Evolutionary conservation across 2,888 invertebrate genomes (phyloP).

Genomic region (Lithosia quadra): DNA sequence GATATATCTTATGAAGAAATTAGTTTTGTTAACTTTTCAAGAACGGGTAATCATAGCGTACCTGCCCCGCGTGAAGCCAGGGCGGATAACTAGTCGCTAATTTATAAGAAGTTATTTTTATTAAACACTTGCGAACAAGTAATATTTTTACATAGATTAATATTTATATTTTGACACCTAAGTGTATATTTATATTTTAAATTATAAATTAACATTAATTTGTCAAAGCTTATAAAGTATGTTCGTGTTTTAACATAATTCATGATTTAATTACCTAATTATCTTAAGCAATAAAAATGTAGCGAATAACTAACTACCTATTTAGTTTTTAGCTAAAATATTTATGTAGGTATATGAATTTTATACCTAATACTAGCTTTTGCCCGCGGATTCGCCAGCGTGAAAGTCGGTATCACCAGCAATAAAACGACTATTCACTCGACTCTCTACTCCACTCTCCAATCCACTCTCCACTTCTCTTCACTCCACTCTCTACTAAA

Average conservation of each 20-base stretch:
- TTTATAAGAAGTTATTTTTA: not conserved
- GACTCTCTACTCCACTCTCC: too few relatives aligned
- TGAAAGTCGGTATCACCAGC: too few relatives aligned
- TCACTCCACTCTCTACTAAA: too few relatives aligned
- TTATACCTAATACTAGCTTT: not conserved
- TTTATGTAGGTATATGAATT: not conserved
- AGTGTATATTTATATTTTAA: conserved; percentile 6
- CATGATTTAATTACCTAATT: not conserved
- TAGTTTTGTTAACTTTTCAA: too few relatives aligned
- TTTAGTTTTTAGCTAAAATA: not conserved
- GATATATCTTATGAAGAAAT: too few relatives aligned
- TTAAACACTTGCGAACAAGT: not conserved
- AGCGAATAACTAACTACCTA: not conserved
- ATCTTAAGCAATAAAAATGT: not conserved
- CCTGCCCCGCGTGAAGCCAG: not conserved
- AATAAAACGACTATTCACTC: too few relatives aligned
- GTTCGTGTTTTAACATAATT: conserved; percentile 5
- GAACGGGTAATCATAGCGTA: not conserved
- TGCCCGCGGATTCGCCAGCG: too few relatives aligned
- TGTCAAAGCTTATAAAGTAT: conserved; percentile 8
- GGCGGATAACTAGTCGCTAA: not conserved
- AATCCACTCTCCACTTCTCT: too few relatives aligned
- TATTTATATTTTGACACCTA: not conserved
- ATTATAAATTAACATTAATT: conserved; percentile 7
- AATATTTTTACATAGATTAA: conserved; percentile 4